Evolutionary conservation across 1,140 invertebrate genomes (phyloP), one percentile per base, ranked within the genome.

Genomic region (Schmidtea mediterranea): DNA sequence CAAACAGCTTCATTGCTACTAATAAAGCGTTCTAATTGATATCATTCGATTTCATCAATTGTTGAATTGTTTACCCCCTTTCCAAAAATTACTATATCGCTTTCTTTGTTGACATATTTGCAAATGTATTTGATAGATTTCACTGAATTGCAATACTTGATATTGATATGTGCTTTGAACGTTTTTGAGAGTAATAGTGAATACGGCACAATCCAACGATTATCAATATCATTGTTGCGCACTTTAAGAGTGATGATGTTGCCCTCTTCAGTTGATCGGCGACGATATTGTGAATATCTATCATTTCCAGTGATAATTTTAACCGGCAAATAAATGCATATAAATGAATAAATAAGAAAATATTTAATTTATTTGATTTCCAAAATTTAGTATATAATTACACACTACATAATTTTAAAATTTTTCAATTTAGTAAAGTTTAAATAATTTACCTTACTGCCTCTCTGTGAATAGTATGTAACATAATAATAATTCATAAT

Each of bases 1-100:
- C 55, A 58, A 15, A 55, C 41, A 19, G 55, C 55, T 47, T 59
- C 57, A 47, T 53, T 55, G 32, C 49, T 52, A 46, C 53, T 54
- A 23, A 59, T 50, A 43, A 54, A 58, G 36, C 56, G 41, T n/a
- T 37, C 56, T 22, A 43, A 13, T 46, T 45, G 22, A 41, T 52
- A 48, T 38, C 52, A 12, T 8, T 54, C 18, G 41, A 48, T 36
- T 23, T 41, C 49, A 48, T 49, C 39, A 21, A 22, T 43, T 26
- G 8, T 10, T 24, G 26, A 36, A n/a, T 8, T 21, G 43, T 10
- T 15, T 15, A 1, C 16, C 16, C 22, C 18, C 3, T 2, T 39
- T 19, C 40, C 46, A 51, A 48, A n/a, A 22, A 43, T 39, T 36
- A 49, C 43, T 24, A 24, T 9, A 24, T 53, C 47, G 37, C 1